Base-by-base conservation (phyloP, 2,113 vertebrate genomes). In the Actenoides hombroni region DNA sequence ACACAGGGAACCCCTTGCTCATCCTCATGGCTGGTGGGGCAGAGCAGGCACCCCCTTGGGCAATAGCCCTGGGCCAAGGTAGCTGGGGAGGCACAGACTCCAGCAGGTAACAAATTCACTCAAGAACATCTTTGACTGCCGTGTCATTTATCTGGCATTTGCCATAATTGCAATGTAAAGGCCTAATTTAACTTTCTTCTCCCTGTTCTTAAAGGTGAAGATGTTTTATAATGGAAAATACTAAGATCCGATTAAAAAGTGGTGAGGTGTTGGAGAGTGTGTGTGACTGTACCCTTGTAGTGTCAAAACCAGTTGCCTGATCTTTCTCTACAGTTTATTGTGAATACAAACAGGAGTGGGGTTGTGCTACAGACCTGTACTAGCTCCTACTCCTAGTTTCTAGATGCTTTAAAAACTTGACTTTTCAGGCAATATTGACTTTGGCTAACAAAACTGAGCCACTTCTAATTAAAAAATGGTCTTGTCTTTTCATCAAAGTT, bases 1-100 rank as follows among this genome's bases (percentile, higher is more conserved):
- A 63, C 19, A 37, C 16, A 9, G 28, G 35, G 26, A 86, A 15
- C 20, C 9, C 31, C 26, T 20, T n/a, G 16, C 44, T 67, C 3
- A 3, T n/a, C n/a, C 28, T 51, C 1, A 0, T 0, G 13, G 65
- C 35, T 51, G 21, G 37, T 20, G 79, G 37, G 69, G 11, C 46
- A 60, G 51, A 69, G 53, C 37, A 69, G 42, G 20, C 29, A 57
- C 26, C 39, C 14, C 6, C 3, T 8, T 0, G 3, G 60, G n/a
- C 59, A 86, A 54, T 3, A 3, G 46, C 54, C 44, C 54, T 33
- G 9, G 5, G 7, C 68, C 26, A 68, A 61, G 76, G 76, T 61
- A 93, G 81, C 56, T 1, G 20, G 24, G 11, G 53, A 14, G 8
- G 19, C 56, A 57, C 16, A 25, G 56, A 16, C 14, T 11, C 46